A percentile compares a stretch with the other conserved stretches of the same genome.
phyloP scores from a whole-genome alignment of 2,888 invertebrate species.

The Metalampra italica region DNA sequence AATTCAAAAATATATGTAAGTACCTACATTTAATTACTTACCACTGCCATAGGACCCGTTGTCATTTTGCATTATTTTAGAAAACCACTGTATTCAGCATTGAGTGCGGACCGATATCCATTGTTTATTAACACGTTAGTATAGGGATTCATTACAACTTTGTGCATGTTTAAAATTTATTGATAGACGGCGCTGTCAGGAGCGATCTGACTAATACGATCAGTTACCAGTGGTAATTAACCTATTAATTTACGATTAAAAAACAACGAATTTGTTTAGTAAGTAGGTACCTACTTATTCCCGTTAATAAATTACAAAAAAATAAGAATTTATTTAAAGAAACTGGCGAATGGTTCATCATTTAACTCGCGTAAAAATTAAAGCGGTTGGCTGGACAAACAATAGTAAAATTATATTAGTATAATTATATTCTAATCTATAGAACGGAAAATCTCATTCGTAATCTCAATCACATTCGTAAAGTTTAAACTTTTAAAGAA shows the following conservation, averaged over 20 bases:
- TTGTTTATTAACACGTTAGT: background rate
- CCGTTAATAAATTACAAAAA: no score
- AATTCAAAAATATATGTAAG: constrained; percentile 26
- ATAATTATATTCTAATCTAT: no score
- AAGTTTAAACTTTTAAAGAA: background rate
- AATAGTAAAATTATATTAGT: no score
- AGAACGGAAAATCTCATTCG: no score
- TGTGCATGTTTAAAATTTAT: background rate
- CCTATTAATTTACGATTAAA: background rate
- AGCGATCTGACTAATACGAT: background rate
- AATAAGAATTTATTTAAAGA: no score
- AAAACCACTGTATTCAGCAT: background rate
- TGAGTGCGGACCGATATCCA: constrained; percentile 6
- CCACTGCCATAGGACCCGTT: constrained; percentile 67
- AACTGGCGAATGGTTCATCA: no score
- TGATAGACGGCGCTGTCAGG: background rate
- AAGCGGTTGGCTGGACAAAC: no score
- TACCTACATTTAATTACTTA: constrained; percentile 47
- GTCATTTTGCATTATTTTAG: constrained; percentile 53
- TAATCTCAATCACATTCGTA: no score
- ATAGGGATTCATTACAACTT: background rate
- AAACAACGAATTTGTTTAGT: no score
- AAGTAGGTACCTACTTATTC: no score
- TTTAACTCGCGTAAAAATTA: no score
- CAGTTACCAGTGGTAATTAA: background rate